A percentile compares a stretch with the other conserved stretches of the same genome.
phyloP scores from a whole-genome alignment of 2,888 invertebrate genomes.

The Dryadula phaetusa region DNA sequence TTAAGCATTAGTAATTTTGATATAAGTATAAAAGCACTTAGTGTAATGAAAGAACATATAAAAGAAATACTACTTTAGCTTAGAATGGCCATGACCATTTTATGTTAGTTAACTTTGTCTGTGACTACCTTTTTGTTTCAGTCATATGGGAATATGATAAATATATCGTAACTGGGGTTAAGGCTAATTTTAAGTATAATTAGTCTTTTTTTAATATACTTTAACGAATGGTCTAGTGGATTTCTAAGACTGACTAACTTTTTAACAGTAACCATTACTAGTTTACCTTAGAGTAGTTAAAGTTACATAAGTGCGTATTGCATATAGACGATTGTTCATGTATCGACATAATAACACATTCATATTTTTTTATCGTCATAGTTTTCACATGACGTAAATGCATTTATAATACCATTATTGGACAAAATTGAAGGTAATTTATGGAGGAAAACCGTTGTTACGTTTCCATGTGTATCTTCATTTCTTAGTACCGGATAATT shows the following conservation, averaged over 20 bases:
- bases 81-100: too few relatives aligned
- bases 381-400: constrained; percentile 14
- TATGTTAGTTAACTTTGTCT: not conserved
- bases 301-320: not conserved
- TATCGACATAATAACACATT: constrained; percentile 10
- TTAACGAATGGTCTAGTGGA: constrained; percentile 17
- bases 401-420: constrained; percentile 21
- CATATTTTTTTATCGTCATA: constrained; percentile 16
- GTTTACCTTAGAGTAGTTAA: not conserved
- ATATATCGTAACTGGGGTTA: too few relatives aligned
- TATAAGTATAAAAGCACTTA: too few relatives aligned
- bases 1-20: too few relatives aligned
- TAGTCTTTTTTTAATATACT: not conserved
- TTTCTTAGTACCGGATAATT: constrained; percentile 13
- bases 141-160: too few relatives aligned
- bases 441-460: not conserved
- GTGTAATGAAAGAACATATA: too few relatives aligned
- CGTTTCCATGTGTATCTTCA: not conserved
- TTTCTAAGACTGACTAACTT: constrained; percentile 39
- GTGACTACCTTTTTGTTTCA: too few relatives aligned
- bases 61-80: too few relatives aligned
- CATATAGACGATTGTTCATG: not conserved
- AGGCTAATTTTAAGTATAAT: not conserved
- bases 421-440: constrained; percentile 8
- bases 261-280: constrained; percentile 7